These are phyloP conservation scores for Brachyptera putata DNA, from an alignment of 2,888 invertebrate genomes.

Conservation along the genomic window DNA sequence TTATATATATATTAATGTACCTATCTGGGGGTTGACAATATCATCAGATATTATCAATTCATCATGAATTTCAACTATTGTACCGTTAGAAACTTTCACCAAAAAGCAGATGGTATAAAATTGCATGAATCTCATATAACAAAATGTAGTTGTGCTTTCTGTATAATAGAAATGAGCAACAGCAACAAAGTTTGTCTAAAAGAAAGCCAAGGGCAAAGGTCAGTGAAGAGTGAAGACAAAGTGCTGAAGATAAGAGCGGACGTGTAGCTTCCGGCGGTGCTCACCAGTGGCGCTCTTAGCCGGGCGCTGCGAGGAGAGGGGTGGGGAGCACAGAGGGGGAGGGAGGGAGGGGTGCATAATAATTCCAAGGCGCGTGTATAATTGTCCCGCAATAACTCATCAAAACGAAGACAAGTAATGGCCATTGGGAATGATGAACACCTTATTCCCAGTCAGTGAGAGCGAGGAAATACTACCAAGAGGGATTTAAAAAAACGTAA, in stretches of 20 bases:
- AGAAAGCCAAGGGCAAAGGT: slow-evolving; percentile 9
- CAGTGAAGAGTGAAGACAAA: slow-evolving; percentile 24
- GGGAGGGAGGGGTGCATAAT: slow-evolving; percentile 22
- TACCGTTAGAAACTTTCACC: no score
- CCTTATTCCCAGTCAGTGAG: slow-evolving; percentile 18
- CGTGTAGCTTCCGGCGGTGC: slow-evolving; percentile 26
- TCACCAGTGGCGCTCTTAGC: slow-evolving; percentile 21
- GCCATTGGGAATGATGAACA: slow-evolving; percentile 32
- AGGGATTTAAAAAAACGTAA: slow-evolving; percentile 16
- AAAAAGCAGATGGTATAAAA: no score
- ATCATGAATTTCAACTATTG: no score
- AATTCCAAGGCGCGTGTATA: slow-evolving; percentile 30
- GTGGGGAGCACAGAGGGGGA: not conserved
- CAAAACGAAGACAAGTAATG: slow-evolving; percentile 32
- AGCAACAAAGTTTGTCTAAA: no score
- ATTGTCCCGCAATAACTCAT: slow-evolving; percentile 32
- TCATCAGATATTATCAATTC: no score
- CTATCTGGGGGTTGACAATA: no score
- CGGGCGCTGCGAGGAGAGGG: not conserved
- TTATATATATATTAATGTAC: no score
- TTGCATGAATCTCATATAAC: no score
- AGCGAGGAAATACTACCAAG: not conserved
- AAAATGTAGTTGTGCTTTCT: no score
- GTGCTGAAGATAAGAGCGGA: slow-evolving; percentile 23
- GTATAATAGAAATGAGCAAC: no score